phyloP scores from a whole-genome alignment of 2,888 invertebrate species.

The Troilus luridus region DNA sequence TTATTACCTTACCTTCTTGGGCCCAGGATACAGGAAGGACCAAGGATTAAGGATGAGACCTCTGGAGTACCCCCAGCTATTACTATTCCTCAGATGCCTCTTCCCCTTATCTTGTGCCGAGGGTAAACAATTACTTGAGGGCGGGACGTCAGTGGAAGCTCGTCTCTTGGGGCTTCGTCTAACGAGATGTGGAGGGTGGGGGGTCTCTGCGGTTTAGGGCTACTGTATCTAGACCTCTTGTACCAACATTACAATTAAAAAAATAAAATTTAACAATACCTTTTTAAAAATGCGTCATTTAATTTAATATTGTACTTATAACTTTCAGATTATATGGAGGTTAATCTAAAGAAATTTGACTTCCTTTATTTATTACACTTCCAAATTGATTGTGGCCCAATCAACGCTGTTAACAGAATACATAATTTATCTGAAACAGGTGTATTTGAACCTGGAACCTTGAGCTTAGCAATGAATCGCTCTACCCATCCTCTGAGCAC shows the following conservation, averaged over 20 bases:
- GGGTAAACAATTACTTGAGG: slow-evolving; percentile 3
- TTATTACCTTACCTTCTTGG: neutral
- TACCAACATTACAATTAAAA: neutral
- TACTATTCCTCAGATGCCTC: neutral
- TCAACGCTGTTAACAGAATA: no score
- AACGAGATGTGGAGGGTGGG: neutral
- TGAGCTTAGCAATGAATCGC: no score
- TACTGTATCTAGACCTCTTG: neutral
- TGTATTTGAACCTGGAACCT: no score
- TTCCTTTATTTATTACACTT: no score
- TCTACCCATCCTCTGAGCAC: no score
- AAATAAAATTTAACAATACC: neutral
- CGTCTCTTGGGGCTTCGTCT: neutral
- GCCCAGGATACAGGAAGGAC: neutral
- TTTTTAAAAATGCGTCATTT: no score
- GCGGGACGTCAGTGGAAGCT: neutral
- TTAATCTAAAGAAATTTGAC: no score
- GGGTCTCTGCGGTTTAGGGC: neutral
- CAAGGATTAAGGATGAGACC: neutral
- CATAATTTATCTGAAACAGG: no score
- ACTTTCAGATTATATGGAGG: no score
- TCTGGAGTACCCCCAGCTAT: neutral
- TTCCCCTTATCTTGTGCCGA: neutral
- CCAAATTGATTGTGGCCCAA: no score
- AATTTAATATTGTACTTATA: no score